phyloP scores from a whole-genome alignment of 1,140 invertebrate genomes.

The Mycetomoellerius zeteki region DNA sequence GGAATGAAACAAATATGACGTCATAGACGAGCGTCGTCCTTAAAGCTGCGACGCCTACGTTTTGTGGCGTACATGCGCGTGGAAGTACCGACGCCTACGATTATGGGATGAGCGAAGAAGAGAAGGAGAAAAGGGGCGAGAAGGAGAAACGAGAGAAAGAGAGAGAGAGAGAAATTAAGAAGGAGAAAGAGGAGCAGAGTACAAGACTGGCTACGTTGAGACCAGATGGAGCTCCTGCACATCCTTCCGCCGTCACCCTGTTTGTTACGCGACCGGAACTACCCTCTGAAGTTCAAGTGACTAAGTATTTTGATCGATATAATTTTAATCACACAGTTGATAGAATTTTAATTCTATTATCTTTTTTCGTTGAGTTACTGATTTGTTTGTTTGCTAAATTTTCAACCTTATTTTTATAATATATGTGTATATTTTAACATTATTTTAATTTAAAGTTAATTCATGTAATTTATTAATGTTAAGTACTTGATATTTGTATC shows the following conservation, averaged over 20 bases:
- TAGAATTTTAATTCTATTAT: background rate
- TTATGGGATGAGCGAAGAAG: background rate
- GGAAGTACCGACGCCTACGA: constrained; percentile 67
- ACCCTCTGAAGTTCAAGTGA: constrained; percentile 30
- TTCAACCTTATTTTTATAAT: background rate
- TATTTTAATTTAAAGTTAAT: background rate
- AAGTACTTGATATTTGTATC: no score
- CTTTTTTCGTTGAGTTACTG: background rate
- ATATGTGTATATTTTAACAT: background rate
- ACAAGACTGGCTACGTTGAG: constrained; percentile 44
- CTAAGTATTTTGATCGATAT: constrained; percentile 10
- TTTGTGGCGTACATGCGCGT: constrained; percentile 57
- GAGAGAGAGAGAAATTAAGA: background rate
- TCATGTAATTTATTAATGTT: background rate
- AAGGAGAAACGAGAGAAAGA: background rate
- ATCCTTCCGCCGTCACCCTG: constrained; percentile 69
- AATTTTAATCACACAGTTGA: background rate
- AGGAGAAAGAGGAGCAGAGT: background rate
- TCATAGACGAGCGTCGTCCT: constrained; percentile 78
- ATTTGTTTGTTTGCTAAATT: background rate
- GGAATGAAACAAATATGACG: constrained; percentile 53
- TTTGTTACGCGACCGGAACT: constrained; percentile 63
- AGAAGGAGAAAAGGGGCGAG: background rate
- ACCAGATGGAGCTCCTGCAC: constrained; percentile 55
- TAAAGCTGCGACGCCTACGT: constrained; percentile 79